phyloP scores from a whole-genome alignment of 2,888 invertebrate species.

The Andrena praecox region DNA sequence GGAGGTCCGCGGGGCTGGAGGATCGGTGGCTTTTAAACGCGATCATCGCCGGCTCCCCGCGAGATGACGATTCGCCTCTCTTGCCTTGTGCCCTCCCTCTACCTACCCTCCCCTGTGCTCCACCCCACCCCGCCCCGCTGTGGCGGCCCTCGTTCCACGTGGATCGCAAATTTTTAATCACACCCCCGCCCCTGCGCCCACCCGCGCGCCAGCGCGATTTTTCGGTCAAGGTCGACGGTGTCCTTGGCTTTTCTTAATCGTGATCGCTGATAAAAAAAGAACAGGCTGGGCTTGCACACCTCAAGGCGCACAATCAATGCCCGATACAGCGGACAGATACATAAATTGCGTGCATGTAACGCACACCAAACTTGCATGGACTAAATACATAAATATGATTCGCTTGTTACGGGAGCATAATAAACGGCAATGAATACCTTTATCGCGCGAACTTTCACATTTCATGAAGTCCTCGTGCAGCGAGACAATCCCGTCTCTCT shows the following conservation, averaged over 20 bases:
- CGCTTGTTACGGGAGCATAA: conserved; percentile 44
- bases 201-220: conserved; percentile 45
- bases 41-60: neutral
- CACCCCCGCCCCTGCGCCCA: neutral
- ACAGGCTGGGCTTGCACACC: conserved; percentile 36
- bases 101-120: neutral
- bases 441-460: conserved; percentile 52
- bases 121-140: neutral
- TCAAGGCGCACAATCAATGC: conserved; percentile 55
- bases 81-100: neutral
- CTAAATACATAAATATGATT: conserved; percentile 63
- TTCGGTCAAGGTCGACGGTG: conserved; percentile 70
- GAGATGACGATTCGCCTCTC: conserved; percentile 2
- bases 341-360: conserved; percentile 58
- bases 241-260: conserved; percentile 64
- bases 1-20: conserved; percentile 23
- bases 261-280: conserved; percentile 58
- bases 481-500: conserved; percentile 8
- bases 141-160: conserved; percentile 23
- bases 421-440: conserved; percentile 41
- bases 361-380: conserved; percentile 57
- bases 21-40: neutral
- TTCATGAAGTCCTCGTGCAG: conserved; percentile 28
- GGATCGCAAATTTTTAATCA: conserved; percentile 57
- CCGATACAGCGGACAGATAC: conserved; percentile 59